A percentile compares a stretch with the other conserved stretches of the same genome.
Evolutionary conservation across 2,888 invertebrate genomes (phyloP).

Genomic region (Myopa testacea): DNA sequence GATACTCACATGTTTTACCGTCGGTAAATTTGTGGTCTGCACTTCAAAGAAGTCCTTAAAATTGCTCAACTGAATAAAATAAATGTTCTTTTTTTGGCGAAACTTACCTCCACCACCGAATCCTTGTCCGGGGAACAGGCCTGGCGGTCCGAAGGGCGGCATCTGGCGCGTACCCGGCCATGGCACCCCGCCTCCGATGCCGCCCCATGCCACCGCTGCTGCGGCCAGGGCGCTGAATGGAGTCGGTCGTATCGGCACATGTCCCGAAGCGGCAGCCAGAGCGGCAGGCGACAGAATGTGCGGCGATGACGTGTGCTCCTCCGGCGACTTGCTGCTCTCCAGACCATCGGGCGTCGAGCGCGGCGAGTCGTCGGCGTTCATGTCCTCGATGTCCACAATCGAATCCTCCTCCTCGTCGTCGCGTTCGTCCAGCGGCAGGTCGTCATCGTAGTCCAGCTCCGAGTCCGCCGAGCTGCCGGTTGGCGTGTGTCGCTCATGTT

Average conservation of each 20-base stretch:
- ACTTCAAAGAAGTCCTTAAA: not conserved
- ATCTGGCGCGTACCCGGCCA: conserved; percentile 74
- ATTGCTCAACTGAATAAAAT: no score
- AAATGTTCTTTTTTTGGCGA: not conserved
- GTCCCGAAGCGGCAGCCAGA: conserved; percentile 68
- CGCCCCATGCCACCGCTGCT: conserved; percentile 77
- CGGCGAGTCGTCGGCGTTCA: conserved; percentile 72
- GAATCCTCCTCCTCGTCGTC: conserved; percentile 70
- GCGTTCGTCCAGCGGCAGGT: conserved; percentile 54
- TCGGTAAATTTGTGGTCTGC: not conserved
- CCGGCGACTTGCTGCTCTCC: conserved; percentile 65
- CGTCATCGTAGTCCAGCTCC: conserved; percentile 67
- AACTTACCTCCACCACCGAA: conserved; percentile 72
- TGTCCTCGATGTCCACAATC: conserved; percentile 84
- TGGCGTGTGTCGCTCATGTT: conserved; percentile 67
- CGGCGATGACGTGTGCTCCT: conserved; percentile 56
- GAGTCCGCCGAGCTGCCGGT: conserved; percentile 68
- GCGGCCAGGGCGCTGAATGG: conserved; percentile 82
- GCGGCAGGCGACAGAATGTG: conserved; percentile 64
- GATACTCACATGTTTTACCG: not conserved
- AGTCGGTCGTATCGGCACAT: conserved; percentile 80
- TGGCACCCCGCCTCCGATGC: conserved; percentile 72
- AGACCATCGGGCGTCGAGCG: conserved; percentile 67
- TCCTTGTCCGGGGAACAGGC: conserved; percentile 76
- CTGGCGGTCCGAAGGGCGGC: conserved; percentile 73